phyloP scores from a whole-genome alignment of 2,797 vertebrate species.

The Bufotes viridis region DNA sequence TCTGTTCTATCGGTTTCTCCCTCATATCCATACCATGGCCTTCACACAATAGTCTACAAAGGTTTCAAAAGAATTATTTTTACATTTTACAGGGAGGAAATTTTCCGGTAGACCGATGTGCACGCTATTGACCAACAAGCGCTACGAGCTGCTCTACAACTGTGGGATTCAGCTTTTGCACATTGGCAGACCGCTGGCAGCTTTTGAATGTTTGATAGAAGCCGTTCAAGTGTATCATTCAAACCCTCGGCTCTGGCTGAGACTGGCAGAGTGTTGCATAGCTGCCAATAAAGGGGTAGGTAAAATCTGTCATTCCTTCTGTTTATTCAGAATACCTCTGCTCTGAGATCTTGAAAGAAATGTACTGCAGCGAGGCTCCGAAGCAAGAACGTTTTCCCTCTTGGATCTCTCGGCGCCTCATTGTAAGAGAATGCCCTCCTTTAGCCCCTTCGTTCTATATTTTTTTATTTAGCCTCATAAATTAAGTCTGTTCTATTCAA shows the following conservation, averaged over 20 bases:
- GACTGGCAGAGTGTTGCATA: conserved; percentile 96
- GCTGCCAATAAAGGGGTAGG: conserved; percentile 94
- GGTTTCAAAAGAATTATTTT: not conserved
- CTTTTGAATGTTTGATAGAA: conserved; percentile 96
- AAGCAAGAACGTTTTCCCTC: not conserved
- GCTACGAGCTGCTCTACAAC: conserved; percentile 96
- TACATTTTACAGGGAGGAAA: conserved; percentile 80
- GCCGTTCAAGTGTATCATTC: conserved; percentile 97
- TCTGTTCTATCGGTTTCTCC: no score
- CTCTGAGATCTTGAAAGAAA: conserved; percentile 5
- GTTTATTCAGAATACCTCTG: not conserved
- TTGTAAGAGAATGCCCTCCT: not conserved
- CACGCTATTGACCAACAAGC: conserved; percentile 91
- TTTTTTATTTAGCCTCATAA: not conserved
- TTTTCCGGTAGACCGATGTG: conserved; percentile 96
- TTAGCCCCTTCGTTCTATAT: not conserved
- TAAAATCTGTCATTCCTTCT: not conserved
- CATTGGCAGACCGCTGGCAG: conserved; percentile 90
- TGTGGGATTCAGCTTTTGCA: conserved; percentile 96
- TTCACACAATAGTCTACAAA: not conserved
- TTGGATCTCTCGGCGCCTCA: not conserved
- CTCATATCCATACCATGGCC: no score
- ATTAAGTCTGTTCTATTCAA: not conserved
- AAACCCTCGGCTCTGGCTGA: conserved; percentile 95
- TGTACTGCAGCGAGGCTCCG: no score